Conservation (phyloP, 2,888 invertebrate genomes). For the Cheilosia scutellata region DNA sequence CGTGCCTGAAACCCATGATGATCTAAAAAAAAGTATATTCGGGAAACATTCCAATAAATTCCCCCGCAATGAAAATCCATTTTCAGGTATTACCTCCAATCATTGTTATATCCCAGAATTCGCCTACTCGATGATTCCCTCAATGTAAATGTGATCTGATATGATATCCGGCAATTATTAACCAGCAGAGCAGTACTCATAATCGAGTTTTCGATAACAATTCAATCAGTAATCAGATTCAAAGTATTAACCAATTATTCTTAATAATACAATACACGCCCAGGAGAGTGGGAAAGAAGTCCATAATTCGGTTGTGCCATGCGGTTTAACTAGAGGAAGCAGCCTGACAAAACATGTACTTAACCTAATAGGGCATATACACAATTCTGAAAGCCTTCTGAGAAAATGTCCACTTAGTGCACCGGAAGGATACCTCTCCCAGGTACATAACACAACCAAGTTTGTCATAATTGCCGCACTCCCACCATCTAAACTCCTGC, state of each 20-base stretch:
- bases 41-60: constrained; percentile 54
- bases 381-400: background rate
- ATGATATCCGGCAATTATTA: constrained; percentile 29
- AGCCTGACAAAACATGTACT: background rate
- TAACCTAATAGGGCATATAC: constrained; percentile 2
- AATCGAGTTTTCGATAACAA: constrained; percentile 56
- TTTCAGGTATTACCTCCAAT: background rate
- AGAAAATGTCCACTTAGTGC: constrained; percentile 27
- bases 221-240: constrained; percentile 52
- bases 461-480: background rate
- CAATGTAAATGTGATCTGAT: constrained; percentile 27
- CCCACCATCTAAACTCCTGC: background rate
- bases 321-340: background rate
- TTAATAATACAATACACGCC: constrained; percentile 18
- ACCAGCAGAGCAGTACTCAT: constrained; percentile 1
- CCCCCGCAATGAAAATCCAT: constrained; percentile 19
- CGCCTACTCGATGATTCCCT: background rate
- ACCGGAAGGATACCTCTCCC: constrained; percentile 6
- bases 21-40: background rate
- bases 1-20: too few relatives aligned
- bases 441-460: background rate
- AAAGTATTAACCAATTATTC: constrained; percentile 66
- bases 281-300: background rate
- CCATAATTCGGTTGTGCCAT: constrained; percentile 24
- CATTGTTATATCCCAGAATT: background rate